Base-by-base conservation (phyloP, 2,888 invertebrate genomes). In the Psylliodes chrysocephalus region DNA sequence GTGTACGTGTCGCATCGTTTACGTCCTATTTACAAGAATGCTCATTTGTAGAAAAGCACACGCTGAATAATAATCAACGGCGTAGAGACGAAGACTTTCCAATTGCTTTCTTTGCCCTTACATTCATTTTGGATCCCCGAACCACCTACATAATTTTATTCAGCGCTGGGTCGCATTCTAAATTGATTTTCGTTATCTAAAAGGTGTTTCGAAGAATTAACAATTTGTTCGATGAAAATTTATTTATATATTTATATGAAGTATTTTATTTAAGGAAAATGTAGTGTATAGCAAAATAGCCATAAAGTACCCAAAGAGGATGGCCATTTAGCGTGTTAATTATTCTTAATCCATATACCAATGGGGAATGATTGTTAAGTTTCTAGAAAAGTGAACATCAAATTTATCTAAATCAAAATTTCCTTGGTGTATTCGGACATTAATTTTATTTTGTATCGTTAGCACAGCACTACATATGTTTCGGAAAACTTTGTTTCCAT, bases 41-140 rank as follows among this genome's bases (percentile, higher is more conserved):
- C 68, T 71, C 68, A 71, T 71, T 71, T 71, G 66, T 67, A 63
- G 60, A 64, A 63, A 55, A 55, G 59, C 66, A 66, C 66, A 30
- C 60, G 22, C 56, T 65, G 69, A 68, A 70, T 71, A 57, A 63
- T 69, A 71, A 71, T 71, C 68, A 63, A 55, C 12, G 19, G 30
- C 55, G 49, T 8, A 5, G 17, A 28, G 17, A 10, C 28, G 28
- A 49, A n/a, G 40, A 49, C 42, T 55, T 63, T 60, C 63, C 60
- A 63, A 67, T 65, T 63, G 63, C 60, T 52, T 51, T 30, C 42
- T 57, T 46, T 49, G 49, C 15, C 25, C n/a, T 12, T 35, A 12
- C 51, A 17, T 52, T 35, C 12, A 38, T 19, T 53, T 53, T 25
- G 40, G 40, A 25, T 54, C 17, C 54, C 25, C 25, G 22, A 54